Base-by-base conservation (phyloP, 2,113 vertebrate species). In the Megatriorchis doriae region DNA sequence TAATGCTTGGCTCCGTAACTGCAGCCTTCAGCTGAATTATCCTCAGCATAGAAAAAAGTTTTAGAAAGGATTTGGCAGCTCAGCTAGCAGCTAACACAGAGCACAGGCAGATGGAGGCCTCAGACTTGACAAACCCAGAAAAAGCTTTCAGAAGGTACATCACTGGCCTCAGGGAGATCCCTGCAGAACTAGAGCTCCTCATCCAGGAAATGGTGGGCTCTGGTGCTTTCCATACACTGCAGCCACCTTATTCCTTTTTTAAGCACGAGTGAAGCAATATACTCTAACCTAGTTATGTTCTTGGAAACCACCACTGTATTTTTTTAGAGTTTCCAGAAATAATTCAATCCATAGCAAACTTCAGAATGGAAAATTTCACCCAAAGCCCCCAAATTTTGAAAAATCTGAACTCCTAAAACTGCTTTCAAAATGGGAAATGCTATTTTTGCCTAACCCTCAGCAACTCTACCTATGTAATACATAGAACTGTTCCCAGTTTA, bases 21-120 rank as follows among this genome's bases (percentile, higher is more conserved):
- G 29, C 89, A 71, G 86, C 91, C 73, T 94, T 94, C 95, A 87
- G 81, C 48, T 89, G 58, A 75, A 94, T 75, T 87, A 91, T 73
- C 47, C 22, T 31, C 89, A 42, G 56, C 72, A 26, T 0, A 67
- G 59, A 43, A 56, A 23, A 52, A 88, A 81, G 36, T 68, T 93
- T 81, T 42, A 81, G 61, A 83, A 61, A 92, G 66, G 84, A 88
- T 83, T 17, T 96, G 96, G 84, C 96, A 92, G 88, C 77, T 94
- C 88, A 81, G 93, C 83, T 26, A 90, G 79, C 87, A 89, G 83
- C 70, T 77, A 88, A 67, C 70, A 29, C 34, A 13, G 42, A 67
- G 66, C 36, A 42, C 61, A 45, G 65, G 91, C 77, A 91, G 87
- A 86, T 43, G 29, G 90, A 84, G 48, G 31, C 56, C 66, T 91